Evolutionary conservation across 2,888 invertebrate species (phyloP), one percentile per base, ranked within the genome.

Genomic region (Drosophila parthenogenetica): DNA sequence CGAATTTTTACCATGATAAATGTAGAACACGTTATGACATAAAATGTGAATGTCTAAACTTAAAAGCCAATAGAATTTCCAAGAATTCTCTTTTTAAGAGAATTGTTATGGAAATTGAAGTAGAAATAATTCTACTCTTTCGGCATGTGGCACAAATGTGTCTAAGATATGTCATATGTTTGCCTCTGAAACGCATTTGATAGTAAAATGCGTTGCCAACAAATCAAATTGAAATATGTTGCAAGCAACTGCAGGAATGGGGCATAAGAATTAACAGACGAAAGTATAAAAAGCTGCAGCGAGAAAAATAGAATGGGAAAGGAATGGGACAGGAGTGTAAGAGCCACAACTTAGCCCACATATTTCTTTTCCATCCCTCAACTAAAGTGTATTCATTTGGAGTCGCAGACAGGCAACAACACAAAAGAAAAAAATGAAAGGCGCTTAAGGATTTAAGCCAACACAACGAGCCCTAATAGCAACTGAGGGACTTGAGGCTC

Each of bases 391-490:
- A 50, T 67, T 55, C 68, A 67, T 10, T 29, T 29, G 51, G 48
- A 64, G 64, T 70, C 60, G 32, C 64, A 51, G 55, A 50, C 69
- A 57, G 55, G 25, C 59, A 54, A 4, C 14, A 54, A 32, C 35
- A 10, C 3, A 35, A 35, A 11, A 35, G 11, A 32, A 32, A 32
- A 11, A 11, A 11, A 32, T 39, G 76, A 79, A 79, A 71, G 71
- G 68, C 76, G 76, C 81, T 82, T 79, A 81, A 73, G 79, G 79
- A 82, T 73, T 82, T 79, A 73, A 74, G 81, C 54, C 59, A 53
- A 61, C 46, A 67, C 63, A 72, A 62, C 37, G 42, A 35, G 54
- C 54, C n/a, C 50, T 43, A 46, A 53, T 53, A 32, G 57, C 8
- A 29, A 49, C 48, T 49, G 32, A 46, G 29, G 22, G 13, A 42